These are phyloP conservation scores for Agriopis marginaria DNA, from an alignment of 2,888 invertebrate species.

Conservation along the genomic window DNA sequence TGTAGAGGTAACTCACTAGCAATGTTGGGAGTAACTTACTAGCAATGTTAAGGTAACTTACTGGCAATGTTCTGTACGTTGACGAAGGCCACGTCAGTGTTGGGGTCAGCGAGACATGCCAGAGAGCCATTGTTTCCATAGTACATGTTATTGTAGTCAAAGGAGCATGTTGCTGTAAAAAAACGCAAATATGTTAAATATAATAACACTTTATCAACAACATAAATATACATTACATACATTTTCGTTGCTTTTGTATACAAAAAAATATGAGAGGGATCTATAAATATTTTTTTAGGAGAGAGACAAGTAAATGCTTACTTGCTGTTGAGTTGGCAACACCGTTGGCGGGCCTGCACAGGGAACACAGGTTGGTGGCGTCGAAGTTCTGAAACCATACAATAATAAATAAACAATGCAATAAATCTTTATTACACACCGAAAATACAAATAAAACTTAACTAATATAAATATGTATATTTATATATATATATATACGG, in stretches of 20 bases:
- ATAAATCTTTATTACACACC: too few species aligned
- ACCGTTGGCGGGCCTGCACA: constrained; percentile 55
- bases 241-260: too few species aligned
- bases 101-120: constrained; percentile 80
- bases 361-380: constrained; percentile 60
- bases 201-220: too few species aligned
- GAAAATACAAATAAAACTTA: too few species aligned
- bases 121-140: constrained; percentile 88
- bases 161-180: constrained; percentile 77
- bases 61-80: constrained; percentile 80
- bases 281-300: too few species aligned
- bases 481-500: too few species aligned
- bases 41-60: constrained; percentile 51
- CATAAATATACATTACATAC: too few species aligned
- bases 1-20: background rate
- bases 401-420: too few species aligned
- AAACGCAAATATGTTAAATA: background rate
- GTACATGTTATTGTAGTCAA: constrained; percentile 81
- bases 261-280: too few species aligned
- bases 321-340: constrained; percentile 35
- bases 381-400: constrained; percentile 62
- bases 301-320: background rate
- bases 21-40: background rate
- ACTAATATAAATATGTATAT: too few species aligned
- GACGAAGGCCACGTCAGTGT: constrained; percentile 87